These are phyloP conservation scores for Hemibates koningsi DNA, from an alignment of 2,113 vertebrate species.

Conservation along the genomic window DNA sequence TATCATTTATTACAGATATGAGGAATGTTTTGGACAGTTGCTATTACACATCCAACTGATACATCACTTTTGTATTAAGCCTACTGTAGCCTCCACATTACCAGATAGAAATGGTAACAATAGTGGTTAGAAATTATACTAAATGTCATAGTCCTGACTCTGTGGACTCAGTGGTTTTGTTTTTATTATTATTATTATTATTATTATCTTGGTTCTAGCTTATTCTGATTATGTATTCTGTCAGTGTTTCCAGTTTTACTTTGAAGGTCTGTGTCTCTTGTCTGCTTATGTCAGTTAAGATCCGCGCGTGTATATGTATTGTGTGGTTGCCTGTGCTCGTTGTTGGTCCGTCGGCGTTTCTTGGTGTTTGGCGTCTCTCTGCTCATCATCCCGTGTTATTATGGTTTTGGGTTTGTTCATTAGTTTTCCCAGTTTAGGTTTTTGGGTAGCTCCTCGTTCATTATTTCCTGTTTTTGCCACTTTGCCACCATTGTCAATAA, in stretches of 20 bases:
- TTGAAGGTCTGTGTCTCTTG: neutral
- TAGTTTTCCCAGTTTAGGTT: neutral
- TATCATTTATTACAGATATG: neutral
- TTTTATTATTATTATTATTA: too few relatives aligned
- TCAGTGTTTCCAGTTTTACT: neutral
- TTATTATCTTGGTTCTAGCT: neutral
- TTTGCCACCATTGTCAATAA: neutral
- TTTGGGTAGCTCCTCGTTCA: neutral
- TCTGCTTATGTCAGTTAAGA: neutral
- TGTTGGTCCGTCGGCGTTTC: neutral
- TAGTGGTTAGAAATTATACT: too few relatives aligned
- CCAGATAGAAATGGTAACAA: too few relatives aligned
- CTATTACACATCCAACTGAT: neutral
- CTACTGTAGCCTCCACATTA: neutral
- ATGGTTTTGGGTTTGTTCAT: neutral
- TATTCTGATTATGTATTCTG: neutral
- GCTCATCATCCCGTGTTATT: rapidly evolving
- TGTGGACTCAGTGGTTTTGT: too few relatives aligned
- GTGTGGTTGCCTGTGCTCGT: rapidly evolving
- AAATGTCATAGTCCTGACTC: too few relatives aligned
- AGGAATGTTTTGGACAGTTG: neutral
- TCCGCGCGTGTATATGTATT: neutral
- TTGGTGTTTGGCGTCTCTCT: neutral
- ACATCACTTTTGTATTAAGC: neutral
- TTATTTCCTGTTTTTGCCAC: neutral